Evolutionary conservation across 2,113 vertebrate species (phyloP).

Genomic region (Leptosomus discolor): DNA sequence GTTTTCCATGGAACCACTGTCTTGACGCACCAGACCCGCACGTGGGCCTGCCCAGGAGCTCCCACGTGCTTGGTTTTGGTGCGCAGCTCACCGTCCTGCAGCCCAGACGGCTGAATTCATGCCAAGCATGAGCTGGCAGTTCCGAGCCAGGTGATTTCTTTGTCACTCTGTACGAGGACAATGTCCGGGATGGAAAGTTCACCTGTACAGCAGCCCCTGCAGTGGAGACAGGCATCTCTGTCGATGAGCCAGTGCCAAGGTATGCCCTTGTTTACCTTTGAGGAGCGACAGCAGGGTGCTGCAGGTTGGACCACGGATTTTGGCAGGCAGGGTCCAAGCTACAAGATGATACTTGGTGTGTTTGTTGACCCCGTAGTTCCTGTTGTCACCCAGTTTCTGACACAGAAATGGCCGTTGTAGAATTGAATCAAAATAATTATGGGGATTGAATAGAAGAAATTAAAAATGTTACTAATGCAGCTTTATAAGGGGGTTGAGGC

Average conservation of each 20-base stretch:
- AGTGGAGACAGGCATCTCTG: neutral
- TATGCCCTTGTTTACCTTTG: neutral
- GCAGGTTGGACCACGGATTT: neutral
- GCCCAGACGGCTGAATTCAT: neutral
- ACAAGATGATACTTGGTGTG: neutral
- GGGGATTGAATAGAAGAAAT: neutral
- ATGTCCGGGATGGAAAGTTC: neutral
- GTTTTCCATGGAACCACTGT: neutral
- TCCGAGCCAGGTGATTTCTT: neutral
- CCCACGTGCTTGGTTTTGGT: neutral
- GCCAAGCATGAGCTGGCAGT: neutral
- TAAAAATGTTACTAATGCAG: neutral
- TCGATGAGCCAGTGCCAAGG: neutral
- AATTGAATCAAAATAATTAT: neutral
- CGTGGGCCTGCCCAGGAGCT: neutral
- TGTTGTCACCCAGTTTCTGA: neutral
- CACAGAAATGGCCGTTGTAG: neutral
- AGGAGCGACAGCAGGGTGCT: neutral
- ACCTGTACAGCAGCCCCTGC: neutral
- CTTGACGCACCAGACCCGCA: neutral
- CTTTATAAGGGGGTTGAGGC: neutral
- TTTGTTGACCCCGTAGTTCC: neutral
- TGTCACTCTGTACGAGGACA: neutral
- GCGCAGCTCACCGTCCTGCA: neutral
- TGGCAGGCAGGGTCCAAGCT: neutral